phyloP scores from a whole-genome alignment of 2,797 vertebrate genomes.

The Hydrocynus forskahlii region DNA sequence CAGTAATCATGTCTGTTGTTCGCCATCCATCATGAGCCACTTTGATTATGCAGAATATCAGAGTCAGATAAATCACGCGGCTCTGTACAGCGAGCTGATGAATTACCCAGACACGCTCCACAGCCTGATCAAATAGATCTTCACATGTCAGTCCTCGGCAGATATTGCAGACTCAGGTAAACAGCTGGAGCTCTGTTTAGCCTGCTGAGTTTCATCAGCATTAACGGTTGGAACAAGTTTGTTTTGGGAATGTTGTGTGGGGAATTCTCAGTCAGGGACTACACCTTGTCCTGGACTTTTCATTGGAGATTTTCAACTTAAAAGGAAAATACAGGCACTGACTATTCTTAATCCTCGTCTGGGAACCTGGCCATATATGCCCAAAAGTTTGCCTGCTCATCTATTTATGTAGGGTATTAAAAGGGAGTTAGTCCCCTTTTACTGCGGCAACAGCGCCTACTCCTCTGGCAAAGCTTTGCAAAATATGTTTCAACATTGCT shows the following conservation, averaged over 20 bases:
- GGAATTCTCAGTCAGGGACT: background rate
- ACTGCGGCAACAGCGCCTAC: background rate
- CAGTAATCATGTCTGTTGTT: slow-evolving; percentile 46
- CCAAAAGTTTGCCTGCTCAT: background rate
- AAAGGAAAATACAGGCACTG: too few species aligned
- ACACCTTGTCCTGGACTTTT: too few species aligned
- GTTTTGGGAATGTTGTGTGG: slow-evolving; percentile 23
- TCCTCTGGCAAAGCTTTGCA: background rate
- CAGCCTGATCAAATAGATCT: slow-evolving; percentile 41
- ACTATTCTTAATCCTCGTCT: too few species aligned
- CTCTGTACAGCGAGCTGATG: slow-evolving; percentile 37
- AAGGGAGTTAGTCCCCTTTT: background rate
- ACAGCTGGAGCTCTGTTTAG: slow-evolving; percentile 44
- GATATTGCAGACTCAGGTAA: slow-evolving; percentile 53
- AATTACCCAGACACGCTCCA: slow-evolving; percentile 33
- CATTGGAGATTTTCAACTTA: too few species aligned
- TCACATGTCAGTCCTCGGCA: slow-evolving; percentile 17
- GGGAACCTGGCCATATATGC: too few species aligned
- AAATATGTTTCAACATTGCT: background rate
- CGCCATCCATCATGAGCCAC: slow-evolving; percentile 38
- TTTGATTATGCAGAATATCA: slow-evolving; percentile 53
- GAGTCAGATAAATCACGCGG: slow-evolving; percentile 41
- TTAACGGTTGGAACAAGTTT: slow-evolving; percentile 35
- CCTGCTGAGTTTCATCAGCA: slow-evolving; percentile 39
- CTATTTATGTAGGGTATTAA: background rate